Evolutionary conservation across 1,140 invertebrate genomes (phyloP).

Genomic region (Dysdera silvatica): DNA sequence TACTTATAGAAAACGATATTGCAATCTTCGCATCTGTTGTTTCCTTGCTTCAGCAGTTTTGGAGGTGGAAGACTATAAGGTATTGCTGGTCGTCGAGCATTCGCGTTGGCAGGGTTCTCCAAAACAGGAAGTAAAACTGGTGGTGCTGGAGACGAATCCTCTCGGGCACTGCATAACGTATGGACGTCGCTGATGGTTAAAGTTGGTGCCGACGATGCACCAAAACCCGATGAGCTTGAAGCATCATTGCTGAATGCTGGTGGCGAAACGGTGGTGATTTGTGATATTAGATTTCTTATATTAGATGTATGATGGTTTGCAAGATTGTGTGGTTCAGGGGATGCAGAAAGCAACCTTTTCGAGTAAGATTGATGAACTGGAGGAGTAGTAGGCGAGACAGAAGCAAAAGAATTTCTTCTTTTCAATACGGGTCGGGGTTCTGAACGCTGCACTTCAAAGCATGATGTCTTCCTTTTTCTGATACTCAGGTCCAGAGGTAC

Average conservation of each 20-base stretch:
- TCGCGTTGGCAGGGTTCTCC: no score
- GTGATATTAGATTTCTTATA: no score
- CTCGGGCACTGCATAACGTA: no score
- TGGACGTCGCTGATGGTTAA: no score
- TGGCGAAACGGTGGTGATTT: no score
- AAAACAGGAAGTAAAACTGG: not conserved
- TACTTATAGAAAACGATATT: slow-evolving; percentile 95
- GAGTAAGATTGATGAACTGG: no score
- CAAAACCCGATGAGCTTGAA: no score
- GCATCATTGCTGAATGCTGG: no score
- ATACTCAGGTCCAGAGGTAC: slow-evolving; percentile 14
- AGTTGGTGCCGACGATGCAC: no score
- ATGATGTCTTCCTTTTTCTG: not conserved
- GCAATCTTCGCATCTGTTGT: slow-evolving; percentile 87
- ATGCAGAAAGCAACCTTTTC: no score
- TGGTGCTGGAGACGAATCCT: slow-evolving; percentile 21
- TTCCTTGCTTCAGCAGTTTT: slow-evolving; percentile 51
- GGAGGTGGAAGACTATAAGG: slow-evolving; percentile 32
- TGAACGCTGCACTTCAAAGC: not conserved
- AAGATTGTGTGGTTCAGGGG: no score
- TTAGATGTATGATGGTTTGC: no score
- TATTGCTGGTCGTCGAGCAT: not conserved
- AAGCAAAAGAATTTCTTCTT: slow-evolving; percentile 2
- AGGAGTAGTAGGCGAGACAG: not conserved
- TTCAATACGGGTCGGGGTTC: not conserved